These are phyloP conservation scores for Pseudochaenichthys georgianus DNA, from an alignment of 2,797 vertebrate species.

Conservation along the genomic window DNA sequence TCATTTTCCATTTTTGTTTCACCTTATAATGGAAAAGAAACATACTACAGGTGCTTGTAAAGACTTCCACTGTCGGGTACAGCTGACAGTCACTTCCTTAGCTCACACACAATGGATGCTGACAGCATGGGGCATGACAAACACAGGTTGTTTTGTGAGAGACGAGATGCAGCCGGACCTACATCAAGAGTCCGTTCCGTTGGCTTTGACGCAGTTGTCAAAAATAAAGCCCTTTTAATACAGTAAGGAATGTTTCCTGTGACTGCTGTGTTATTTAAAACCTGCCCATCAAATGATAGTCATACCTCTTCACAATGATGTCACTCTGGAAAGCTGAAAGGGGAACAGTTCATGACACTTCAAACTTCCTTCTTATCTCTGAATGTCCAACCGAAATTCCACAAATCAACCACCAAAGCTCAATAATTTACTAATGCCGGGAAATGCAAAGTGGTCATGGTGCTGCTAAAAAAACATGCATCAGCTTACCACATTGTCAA, in stretches of 20 bases:
- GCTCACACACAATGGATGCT: conserved; percentile 14
- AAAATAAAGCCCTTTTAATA: conserved; percentile 40
- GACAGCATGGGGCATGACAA: conserved; percentile 16
- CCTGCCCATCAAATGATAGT: conserved; percentile 22
- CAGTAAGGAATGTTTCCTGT: conserved; percentile 49
- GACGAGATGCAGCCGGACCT: neutral
- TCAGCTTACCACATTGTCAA: conserved; percentile 63
- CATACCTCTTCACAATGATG: conserved; percentile 14
- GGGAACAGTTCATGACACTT: conserved; percentile 22
- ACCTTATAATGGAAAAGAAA: conserved; percentile 3
- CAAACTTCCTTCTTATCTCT: conserved; percentile 48
- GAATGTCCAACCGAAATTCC: conserved; percentile 27
- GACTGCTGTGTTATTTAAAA: conserved; percentile 36
- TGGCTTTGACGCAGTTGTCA: conserved; percentile 52
- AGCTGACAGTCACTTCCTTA: conserved; percentile 21
- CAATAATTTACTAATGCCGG: conserved; percentile 42
- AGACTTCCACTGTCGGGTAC: conserved; percentile 8
- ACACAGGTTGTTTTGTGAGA: conserved; percentile 36
- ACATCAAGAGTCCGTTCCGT: conserved; percentile 14
- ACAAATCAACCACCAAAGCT: conserved; percentile 12
- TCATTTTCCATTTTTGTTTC: neutral
- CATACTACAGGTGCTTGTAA: neutral
- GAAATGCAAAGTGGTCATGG: conserved; percentile 55
- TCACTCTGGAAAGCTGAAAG: conserved; percentile 20
- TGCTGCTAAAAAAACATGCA: conserved; percentile 55